Base-by-base conservation (phyloP, 2,797 vertebrate species). In the Mus minutoides region DNA sequence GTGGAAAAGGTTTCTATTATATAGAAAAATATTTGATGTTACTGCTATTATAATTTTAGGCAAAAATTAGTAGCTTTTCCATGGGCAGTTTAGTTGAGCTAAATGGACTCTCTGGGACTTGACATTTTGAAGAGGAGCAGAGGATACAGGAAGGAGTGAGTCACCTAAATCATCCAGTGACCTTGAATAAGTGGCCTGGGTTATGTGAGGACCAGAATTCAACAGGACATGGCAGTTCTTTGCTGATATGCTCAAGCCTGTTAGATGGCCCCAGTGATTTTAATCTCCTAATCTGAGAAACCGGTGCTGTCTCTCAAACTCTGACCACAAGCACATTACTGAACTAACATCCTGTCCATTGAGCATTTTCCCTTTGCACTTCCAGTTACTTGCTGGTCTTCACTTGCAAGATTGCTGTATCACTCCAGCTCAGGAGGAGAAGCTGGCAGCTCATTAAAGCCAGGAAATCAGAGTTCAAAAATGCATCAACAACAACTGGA, bases 371-470 rank as follows among this genome's bases (percentile, higher is more conserved):
- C 43, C 73, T 83, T 90, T 96, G 62, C 26, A 80, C 19, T 64
- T 92, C 46, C 22, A 69, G 29, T 92, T 95, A 86, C 29, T 92
- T 89, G 60, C 31, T 78, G 94, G 34, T 71, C 19, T 73, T 82
- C 43, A 3, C 82, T 94, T 95, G 90, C 80, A 86, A 56, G 90
- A 73, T 92, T 92, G 24, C 67, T 94, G 3, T 34, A n/a, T 60
- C 76, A 19, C 76, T 93, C 43, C 52, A 82, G 64, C 58, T 9
- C 88, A 90, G 80, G 24, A 89, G 88, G 64, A 64, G 60, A 95
- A 97, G 91, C 83, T 91, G 87, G 82, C 78, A 96, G 71, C 56
- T 96, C 56, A 88, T 96, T 95, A 97, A 94, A 93, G 49, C 88
- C 62, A 21, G 43, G 34, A 94, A 96, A 94, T 95, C 58, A 94